phyloP scores from a whole-genome alignment of 2,888 invertebrate species.

The Leucania comma region DNA sequence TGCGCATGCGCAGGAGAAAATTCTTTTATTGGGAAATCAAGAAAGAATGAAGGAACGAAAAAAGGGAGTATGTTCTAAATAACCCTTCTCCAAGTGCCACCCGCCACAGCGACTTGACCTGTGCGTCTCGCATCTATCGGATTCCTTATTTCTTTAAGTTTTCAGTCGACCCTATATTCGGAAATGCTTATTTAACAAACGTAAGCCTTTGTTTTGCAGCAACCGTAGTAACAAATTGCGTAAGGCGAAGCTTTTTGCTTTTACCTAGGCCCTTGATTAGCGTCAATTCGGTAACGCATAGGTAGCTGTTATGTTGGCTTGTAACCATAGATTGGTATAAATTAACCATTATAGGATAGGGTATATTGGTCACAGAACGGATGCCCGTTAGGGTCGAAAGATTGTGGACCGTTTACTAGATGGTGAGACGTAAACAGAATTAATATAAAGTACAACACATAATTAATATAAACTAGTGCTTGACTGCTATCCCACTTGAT shows the following conservation, averaged over 20 bases:
- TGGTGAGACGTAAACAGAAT: too few species aligned
- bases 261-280: conserved; percentile 23
- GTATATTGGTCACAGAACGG: neutral
- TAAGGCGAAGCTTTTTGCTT: conserved; percentile 38
- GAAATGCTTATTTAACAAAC: conserved; percentile 46
- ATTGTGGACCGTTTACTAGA: too few species aligned
- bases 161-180: conserved; percentile 24
- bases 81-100: neutral
- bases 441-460: too few species aligned
- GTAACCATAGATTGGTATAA: neutral
- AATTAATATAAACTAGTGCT: too few species aligned
- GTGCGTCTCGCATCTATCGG: too few species aligned
- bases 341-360: neutral
- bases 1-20: conserved; percentile 30
- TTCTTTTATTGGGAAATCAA: neutral
- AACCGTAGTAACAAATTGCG: conserved; percentile 24
- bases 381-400: neutral
- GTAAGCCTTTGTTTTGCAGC: conserved; percentile 36
- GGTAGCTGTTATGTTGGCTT: neutral
- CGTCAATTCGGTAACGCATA: conserved; percentile 35
- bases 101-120: too few species aligned
- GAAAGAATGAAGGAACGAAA: neutral
- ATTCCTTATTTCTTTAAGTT: neutral
- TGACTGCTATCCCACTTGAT: too few species aligned
- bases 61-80: neutral